Evolutionary conservation across 2,888 invertebrate genomes (phyloP).

Genomic region (Aethes cnicana): DNA sequence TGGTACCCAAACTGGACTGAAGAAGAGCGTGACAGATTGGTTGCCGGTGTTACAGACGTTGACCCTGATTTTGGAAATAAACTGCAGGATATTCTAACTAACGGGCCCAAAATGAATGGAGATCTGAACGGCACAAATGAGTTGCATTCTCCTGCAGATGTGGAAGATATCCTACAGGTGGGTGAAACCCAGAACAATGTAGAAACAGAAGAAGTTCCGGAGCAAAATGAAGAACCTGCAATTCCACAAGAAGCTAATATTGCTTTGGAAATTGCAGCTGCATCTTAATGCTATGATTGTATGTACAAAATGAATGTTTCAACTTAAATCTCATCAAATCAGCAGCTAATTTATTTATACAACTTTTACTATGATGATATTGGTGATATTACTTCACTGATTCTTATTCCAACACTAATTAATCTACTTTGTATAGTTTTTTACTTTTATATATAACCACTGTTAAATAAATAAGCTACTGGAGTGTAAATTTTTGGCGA

Average conservation of each 20-base stretch:
- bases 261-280: conserved; percentile 69
- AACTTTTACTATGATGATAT: not conserved
- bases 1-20: conserved; percentile 91
- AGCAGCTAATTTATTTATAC: not conserved
- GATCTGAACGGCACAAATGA: conserved; percentile 64
- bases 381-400: not conserved
- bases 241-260: conserved; percentile 55
- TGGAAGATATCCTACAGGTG: conserved; percentile 39
- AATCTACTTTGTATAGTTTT: no score
- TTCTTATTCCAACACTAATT: conserved; percentile 1
- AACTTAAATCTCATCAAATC: conserved; percentile 4
- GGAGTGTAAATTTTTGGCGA: no score
- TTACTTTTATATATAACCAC: no score
- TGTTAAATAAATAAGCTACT: no score
- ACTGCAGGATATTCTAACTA: conserved; percentile 75
- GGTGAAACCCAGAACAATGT: conserved; percentile 35
- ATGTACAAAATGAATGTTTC: not conserved
- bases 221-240: conserved; percentile 34
- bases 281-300: conserved; percentile 52
- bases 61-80: conserved; percentile 88
- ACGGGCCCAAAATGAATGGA: conserved; percentile 62
- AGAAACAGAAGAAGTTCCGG: conserved; percentile 36
- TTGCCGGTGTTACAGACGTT: conserved; percentile 86
- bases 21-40: conserved; percentile 86
- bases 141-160: conserved; percentile 49